A percentile compares a stretch with the other conserved stretches of the same genome.
Conservation (phyloP, 2,888 invertebrate genomes). For the Hedychridium roseum region DNA sequence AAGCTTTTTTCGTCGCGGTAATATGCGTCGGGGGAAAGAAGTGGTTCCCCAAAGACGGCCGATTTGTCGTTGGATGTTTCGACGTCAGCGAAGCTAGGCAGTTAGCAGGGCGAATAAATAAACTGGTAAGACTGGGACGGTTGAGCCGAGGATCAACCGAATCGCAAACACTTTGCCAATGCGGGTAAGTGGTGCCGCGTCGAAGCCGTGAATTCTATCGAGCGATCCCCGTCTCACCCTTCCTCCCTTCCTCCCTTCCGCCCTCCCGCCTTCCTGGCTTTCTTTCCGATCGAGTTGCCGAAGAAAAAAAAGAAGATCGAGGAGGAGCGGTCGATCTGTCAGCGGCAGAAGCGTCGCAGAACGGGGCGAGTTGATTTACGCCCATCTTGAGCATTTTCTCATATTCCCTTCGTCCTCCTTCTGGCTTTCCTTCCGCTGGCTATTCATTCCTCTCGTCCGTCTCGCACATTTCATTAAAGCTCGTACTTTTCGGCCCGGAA, state of each 20-base stretch:
- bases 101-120: too few species aligned
- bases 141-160: conserved; percentile 4
- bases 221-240: not conserved
- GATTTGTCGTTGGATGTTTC: too few species aligned
- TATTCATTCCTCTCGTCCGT: not conserved
- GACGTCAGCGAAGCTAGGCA: too few species aligned
- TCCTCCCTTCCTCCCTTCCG: not conserved
- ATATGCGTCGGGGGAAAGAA: too few species aligned
- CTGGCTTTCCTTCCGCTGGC: conserved; percentile 9
- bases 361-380: conserved; percentile 39
- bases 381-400: conserved; percentile 19
- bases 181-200: too few species aligned
- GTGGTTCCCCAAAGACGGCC: too few species aligned
- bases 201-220: too few species aligned
- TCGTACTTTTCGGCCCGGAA: too few species aligned
- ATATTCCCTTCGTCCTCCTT: conserved; percentile 9
- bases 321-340: conserved; percentile 35
- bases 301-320: conserved; percentile 18
- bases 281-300: conserved; percentile 4
- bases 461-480: conserved; percentile 1
- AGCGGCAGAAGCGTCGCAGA: conserved; percentile 26
- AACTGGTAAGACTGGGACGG: too few species aligned
- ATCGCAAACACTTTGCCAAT: too few species aligned
- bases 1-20: too few species aligned
- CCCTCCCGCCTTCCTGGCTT: not conserved